Percentiles rank a stretch among this genome's conserved stretches.
These are phyloP conservation scores for Contarinia nasturtii DNA, from an alignment of 1,140 invertebrate species.

Conservation along the genomic window DNA sequence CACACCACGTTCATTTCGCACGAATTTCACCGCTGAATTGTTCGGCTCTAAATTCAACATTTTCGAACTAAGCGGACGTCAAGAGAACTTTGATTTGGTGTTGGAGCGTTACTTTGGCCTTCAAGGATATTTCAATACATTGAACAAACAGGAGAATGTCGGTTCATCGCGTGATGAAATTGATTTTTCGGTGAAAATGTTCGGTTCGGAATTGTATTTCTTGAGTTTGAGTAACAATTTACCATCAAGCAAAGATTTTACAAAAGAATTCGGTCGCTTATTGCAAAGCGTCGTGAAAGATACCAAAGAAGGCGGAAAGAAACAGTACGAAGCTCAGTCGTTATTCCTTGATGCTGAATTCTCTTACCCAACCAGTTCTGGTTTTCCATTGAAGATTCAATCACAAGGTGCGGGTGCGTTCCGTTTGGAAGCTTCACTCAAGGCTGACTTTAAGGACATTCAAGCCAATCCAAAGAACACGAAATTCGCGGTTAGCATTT, in stretches of 20 bases:
- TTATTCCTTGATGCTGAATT: slow-evolving; percentile 60
- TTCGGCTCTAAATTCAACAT: slow-evolving; percentile 76
- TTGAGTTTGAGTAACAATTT: slow-evolving; percentile 38
- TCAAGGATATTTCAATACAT: slow-evolving; percentile 38
- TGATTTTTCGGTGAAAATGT: slow-evolving; percentile 52
- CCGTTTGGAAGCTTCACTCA: slow-evolving; percentile 45
- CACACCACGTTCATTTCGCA: slow-evolving; percentile 52
- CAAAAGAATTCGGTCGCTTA: slow-evolving; percentile 10
- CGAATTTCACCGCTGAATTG: slow-evolving; percentile 70
- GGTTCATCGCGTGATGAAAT: slow-evolving; percentile 24
- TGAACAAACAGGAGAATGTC: slow-evolving; percentile 24
- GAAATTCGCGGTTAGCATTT: slow-evolving; percentile 39
- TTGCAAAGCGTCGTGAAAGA: slow-evolving; percentile 13
- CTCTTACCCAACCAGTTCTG: slow-evolving; percentile 58
- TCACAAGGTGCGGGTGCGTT: slow-evolving; percentile 49
- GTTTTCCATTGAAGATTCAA: slow-evolving; percentile 52
- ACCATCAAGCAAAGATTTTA: slow-evolving; percentile 18
- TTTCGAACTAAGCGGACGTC: slow-evolving; percentile 59
- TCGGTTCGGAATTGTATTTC: slow-evolving; percentile 54
- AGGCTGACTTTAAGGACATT: slow-evolving; percentile 45
- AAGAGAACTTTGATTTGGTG: slow-evolving; percentile 69
- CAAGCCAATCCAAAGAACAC: slow-evolving; percentile 31
- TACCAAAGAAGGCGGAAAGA: slow-evolving; percentile 25
- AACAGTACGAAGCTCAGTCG: slow-evolving; percentile 28
- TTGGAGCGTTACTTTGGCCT: slow-evolving; percentile 73